Evolutionary conservation across 2,888 invertebrate species (phyloP), one percentile per base, ranked within the genome.

Genomic region (Drosophila mimica): DNA sequence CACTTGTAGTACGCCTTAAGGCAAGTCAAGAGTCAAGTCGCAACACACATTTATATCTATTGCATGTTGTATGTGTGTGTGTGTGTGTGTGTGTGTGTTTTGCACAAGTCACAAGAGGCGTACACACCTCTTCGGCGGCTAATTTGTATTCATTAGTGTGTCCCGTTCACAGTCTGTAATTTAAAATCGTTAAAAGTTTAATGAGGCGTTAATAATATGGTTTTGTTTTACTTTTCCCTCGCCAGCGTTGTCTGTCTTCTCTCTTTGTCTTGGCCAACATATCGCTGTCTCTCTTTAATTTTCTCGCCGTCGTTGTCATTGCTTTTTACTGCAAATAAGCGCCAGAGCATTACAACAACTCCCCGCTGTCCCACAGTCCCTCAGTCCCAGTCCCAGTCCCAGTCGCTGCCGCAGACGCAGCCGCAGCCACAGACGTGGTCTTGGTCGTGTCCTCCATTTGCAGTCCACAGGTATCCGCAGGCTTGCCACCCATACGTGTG

Each of bases 151-250:
- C 91, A 91, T 91, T 89, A 89, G 89, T 82, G 76, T 57, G 78
- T 70, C 79, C 78, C 78, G 78, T 88, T 83, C 76, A 68, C 74
- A 84, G 79, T 59, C 79, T 91, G 87, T 91, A 90, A 89, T 91
- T 91, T 88, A 81, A 87, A 89, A 90, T 81, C 87, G 90, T 91
- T 89, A 87, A 88, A 91, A 88, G 85, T 86, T 90, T 91, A 89
- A 89, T 91, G 91, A 91, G 91, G 89, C 87, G 89, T 86, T 88
- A 91, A 89, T 88, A 90, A 86, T 81, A 86, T 82, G 87, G 78
- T 87, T 87, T 90, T 88, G 89, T 90, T 89, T 89, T 88, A 85
- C 85, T 88, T 82, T 81, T 70, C 51, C 49, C 52, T 33, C 51
- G 68, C 40, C 70, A 38, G 48, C 57, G 30, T 49, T 69, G 69